These are phyloP conservation scores for Agonopterix arenella DNA, from an alignment of 2,888 invertebrate species.

Conservation along the genomic window DNA sequence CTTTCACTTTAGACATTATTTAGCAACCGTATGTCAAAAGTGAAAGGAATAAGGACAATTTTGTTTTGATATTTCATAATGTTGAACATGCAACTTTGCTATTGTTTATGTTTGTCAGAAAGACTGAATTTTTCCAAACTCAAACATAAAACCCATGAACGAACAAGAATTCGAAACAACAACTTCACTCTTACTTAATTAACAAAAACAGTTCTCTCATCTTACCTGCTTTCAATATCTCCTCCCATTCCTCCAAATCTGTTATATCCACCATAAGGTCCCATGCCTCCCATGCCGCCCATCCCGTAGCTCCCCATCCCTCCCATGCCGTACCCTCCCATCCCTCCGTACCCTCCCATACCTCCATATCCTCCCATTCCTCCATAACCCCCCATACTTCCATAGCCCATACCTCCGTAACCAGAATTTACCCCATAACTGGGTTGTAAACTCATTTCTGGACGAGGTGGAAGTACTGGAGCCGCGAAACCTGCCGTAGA, in stretches of 20 bases:
- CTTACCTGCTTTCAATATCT: constrained; percentile 80
- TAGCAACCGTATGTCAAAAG: no score
- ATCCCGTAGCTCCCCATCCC: constrained; percentile 18
- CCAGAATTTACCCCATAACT: constrained; percentile 37
- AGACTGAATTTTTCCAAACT: no score
- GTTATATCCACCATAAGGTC: constrained; percentile 61
- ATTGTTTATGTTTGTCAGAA: no score
- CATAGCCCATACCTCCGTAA: constrained; percentile 22
- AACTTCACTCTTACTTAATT: no score
- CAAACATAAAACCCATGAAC: no score
- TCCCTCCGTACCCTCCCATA: constrained; percentile 23
- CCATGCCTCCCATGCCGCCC: constrained; percentile 33
- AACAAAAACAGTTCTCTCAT: not conserved
- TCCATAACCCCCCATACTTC: constrained; percentile 17
- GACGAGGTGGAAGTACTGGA: constrained; percentile 52
- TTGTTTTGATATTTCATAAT: no score
- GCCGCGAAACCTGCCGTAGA: constrained; percentile 26
- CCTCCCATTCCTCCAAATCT: constrained; percentile 51
- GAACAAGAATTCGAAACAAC: no score
- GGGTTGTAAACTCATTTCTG: constrained; percentile 35
- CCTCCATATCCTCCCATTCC: constrained; percentile 23
- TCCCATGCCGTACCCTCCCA: constrained; percentile 17
- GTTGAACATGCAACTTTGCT: no score
- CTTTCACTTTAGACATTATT: no score
- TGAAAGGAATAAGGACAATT: no score